Evolutionary conservation across 1,140 invertebrate genomes (phyloP), one percentile per base, ranked within the genome.

Genomic region (Thalassaphorura encarpata): DNA sequence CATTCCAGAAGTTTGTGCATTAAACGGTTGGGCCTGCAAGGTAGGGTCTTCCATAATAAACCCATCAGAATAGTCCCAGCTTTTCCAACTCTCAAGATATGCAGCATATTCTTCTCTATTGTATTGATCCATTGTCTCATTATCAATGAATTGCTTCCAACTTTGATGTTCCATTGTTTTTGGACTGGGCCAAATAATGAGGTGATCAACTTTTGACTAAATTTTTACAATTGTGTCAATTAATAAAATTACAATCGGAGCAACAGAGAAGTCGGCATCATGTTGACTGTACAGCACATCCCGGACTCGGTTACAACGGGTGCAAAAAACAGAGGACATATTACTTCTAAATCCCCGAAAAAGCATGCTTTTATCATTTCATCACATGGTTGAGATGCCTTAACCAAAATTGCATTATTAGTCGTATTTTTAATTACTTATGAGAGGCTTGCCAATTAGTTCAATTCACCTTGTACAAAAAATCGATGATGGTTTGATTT

Each of bases 241-340:
- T n/a, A n/a, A n/a, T n/a, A n/a, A n/a, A n/a, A n/a, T n/a, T n/a
- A n/a, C n/a, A n/a, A n/a, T n/a, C n/a, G n/a, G n/a, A n/a, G n/a
- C n/a, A n/a, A n/a, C n/a, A 54, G 42, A 6, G 29, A 13, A 2
- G 28, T 28, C 11, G 41, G 40, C 29, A 54, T 39, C 8, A 79
- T 77, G 69, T 88, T 88, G 61, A 88, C 87, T 6, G 83, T 81
- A 67, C 85, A 88, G 66, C 85, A 88, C 0, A 86, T 72, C 0
- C 85, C 85, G 67, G 87, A 84, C 53, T 88, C 85, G 0, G 84
- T 86, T 31, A 87, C 70, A 8, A 81, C 78, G 1, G 83, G 78
- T 68, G 82, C 84, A 66, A 88, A 86, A 26, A 84, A 69, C 18
- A 78, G 72, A 2, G 78, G 72, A 61, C 85, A 88, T 13, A 76